phyloP scores from a whole-genome alignment of 2,113 vertebrate genomes.

The Cercocebus atys region DNA sequence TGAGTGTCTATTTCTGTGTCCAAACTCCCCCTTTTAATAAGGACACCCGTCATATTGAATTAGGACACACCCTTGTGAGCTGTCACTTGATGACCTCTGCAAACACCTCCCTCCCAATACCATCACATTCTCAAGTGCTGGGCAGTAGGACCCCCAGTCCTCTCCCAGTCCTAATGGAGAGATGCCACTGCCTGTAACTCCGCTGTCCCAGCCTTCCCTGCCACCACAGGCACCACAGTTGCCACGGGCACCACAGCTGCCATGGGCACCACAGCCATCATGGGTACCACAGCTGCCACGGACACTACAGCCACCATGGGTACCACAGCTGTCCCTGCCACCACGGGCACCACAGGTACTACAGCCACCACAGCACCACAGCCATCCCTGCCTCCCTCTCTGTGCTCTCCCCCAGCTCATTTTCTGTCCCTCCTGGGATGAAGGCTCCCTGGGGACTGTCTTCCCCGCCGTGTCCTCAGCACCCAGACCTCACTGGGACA shows the following conservation, averaged over 20 bases:
- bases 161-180: not conserved
- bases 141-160: not conserved
- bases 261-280: not conserved
- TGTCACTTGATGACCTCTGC: not conserved
- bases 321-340: not conserved
- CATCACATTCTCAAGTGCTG: not conserved
- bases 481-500: accelerated
- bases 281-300: too few species aligned
- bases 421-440: not conserved
- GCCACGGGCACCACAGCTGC: not conserved
- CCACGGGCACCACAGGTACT: not conserved
- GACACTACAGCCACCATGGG: too few species aligned
- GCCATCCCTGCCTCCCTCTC: not conserved
- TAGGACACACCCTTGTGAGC: not conserved
- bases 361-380: not conserved
- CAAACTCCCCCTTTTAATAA: not conserved
- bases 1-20: not conserved
- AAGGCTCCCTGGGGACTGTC: not conserved
- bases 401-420: accelerated
- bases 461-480: accelerated
- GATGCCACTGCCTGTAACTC: not conserved
- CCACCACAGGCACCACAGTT: not conserved
- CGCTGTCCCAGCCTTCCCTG: not conserved
- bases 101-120: not conserved
- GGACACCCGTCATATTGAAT: not conserved